Evolutionary conservation across 2,888 invertebrate species (phyloP).

Genomic region (Ochropleura plecta): DNA sequence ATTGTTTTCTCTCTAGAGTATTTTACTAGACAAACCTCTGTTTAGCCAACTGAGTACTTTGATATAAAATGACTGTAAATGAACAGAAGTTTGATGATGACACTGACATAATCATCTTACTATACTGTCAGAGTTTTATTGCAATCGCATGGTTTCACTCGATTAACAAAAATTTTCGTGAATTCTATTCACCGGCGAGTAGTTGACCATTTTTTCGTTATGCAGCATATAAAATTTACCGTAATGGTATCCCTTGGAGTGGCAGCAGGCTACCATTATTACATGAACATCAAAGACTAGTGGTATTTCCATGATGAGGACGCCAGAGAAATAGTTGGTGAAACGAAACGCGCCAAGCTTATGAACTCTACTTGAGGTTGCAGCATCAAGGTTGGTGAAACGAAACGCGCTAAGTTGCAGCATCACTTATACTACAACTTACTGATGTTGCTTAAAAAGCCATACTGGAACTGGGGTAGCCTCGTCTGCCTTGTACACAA

Average conservation of each 20-base stretch:
- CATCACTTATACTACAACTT: not conserved
- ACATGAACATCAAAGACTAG: slow-evolving; percentile 45
- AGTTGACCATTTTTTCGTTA: slow-evolving; percentile 36
- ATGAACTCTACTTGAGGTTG: not conserved
- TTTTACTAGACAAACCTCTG: not conserved
- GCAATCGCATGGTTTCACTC: not conserved
- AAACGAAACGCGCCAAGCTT: not conserved
- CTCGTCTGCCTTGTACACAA: not conserved
- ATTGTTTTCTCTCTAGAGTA: not conserved
- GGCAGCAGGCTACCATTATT: slow-evolving; percentile 71
- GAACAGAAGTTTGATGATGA: not conserved
- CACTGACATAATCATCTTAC: not conserved
- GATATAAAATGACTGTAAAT: not conserved
- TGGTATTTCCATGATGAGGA: not conserved
- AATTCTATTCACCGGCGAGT: not conserved
- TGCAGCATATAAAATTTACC: slow-evolving; percentile 70
- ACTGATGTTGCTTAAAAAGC: not conserved
- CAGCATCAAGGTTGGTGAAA: slow-evolving; percentile 8
- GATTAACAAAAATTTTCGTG: not conserved
- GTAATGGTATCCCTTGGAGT: slow-evolving; percentile 69
- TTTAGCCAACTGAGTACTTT: not conserved
- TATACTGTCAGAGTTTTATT: not conserved
- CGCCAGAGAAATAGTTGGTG: slow-evolving; percentile 11
- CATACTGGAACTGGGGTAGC: not conserved
- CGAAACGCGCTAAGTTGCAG: not conserved